Percentiles rank a stretch among this genome's conserved stretches.
These are phyloP conservation scores for Drosophila bipectinata DNA, from an alignment of 1,140 invertebrate species.

Conservation along the genomic window DNA sequence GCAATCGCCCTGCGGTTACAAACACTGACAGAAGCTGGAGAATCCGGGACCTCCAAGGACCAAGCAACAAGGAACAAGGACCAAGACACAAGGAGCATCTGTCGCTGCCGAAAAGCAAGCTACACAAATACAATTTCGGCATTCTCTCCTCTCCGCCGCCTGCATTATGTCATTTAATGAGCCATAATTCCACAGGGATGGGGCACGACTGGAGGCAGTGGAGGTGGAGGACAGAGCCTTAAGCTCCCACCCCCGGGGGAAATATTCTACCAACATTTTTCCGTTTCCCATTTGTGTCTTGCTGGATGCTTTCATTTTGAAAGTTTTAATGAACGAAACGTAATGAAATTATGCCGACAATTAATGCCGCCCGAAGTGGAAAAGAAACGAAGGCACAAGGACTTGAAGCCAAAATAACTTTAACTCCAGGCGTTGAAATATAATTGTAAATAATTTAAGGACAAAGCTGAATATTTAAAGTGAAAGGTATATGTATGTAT, in stretches of 20 bases:
- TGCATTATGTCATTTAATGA: conserved; percentile 77
- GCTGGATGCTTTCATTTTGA: conserved; percentile 48
- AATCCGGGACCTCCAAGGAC: not conserved
- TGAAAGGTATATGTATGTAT: not conserved
- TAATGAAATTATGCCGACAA: conserved; percentile 74
- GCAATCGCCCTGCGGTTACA: conserved; percentile 40
- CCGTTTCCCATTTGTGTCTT: conserved; percentile 36
- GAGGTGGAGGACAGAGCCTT: not conserved
- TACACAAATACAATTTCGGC: conserved; percentile 40
- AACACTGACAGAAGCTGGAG: conserved; percentile 11
- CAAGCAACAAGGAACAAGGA: not conserved
- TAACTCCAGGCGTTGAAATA: not conserved
- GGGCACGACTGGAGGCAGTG: not conserved
- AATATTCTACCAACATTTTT: conserved; percentile 34
- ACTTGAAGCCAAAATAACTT: not conserved
- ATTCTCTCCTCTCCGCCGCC: conserved; percentile 26
- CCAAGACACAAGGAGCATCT: conserved; percentile 30
- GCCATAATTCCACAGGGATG: conserved; percentile 66
- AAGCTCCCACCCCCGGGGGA: conserved; percentile 37
- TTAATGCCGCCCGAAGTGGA: conserved; percentile 55
- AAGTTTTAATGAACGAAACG: conserved; percentile 74
- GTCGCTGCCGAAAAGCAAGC: conserved; percentile 30
- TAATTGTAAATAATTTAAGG: not conserved
- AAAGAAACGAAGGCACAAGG: conserved; percentile 5
- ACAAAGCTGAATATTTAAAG: not conserved